Base-by-base conservation (phyloP, 2,113 vertebrate genomes). In the Notarius quadriscutis region DNA sequence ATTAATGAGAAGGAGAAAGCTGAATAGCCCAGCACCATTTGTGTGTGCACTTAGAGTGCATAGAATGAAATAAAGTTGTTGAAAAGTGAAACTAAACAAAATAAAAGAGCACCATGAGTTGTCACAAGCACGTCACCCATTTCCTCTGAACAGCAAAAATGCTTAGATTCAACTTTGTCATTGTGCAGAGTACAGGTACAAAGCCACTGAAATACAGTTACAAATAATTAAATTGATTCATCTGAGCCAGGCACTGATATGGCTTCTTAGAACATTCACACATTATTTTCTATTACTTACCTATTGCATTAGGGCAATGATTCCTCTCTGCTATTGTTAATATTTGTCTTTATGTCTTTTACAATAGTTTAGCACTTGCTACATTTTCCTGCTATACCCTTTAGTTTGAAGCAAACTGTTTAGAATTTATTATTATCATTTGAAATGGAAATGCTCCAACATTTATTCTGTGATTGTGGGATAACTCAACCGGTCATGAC, bases 201-300 rank as follows among this genome's bases (percentile, higher is more conserved):
- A 41, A 41, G 41, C 41, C 41, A 41, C 41, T 41, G 41, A 41
- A 41, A 41, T 4, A 4, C 3, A 69, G 80, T 90, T 41, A 41
- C 41, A 41, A 41, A 91, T 53, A 22, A 92, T 91, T 90, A 90
- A 89, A 92, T 81, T 41, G 10, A 80, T 60, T 89, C 87, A 90
- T 88, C 84, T 72, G 63, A 62, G 80, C 12, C 25, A 75, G 65
- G 71, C 67, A 81, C 77, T 85, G 84, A 77, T 72, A 84, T 67
- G 81, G 75, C 72, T 79, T 69, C 58, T 25, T 34, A 84, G 86
- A 87, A 74, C 51, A 50, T 84, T 86, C 81, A 84, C 17, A 81
- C 75, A 77, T 84, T 60, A 91, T 90, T 89, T 89, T 86, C 85
- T 84, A 85, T 83, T 83, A 79, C 87, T 60, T 91, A 84, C 80